Base-by-base conservation (phyloP, 2,113 vertebrate genomes). In the Lophotis ruficrista region DNA sequence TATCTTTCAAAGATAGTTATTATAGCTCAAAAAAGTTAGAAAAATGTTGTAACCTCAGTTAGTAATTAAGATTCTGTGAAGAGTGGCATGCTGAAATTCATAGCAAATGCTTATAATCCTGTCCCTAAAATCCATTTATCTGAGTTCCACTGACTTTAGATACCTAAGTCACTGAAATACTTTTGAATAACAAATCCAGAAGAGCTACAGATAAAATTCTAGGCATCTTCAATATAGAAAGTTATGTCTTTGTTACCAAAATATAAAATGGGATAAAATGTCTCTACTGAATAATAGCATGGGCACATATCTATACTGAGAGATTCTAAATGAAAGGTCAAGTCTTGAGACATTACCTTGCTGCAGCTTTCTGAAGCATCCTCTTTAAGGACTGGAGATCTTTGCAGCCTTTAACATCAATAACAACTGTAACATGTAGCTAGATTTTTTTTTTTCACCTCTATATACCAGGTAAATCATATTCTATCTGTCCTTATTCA, bases 81-180 rank as follows among this genome's bases (percentile, higher is more conserved):
- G 20, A 82, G 18, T 7, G 20, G 31, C 13, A 3, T 20, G 53
- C 53, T 69, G 69, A 71, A 95, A 68, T 60, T 89, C 83, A 76
- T 6, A 72, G 38, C 56, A 75, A 90, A 89, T 76, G 65, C 69
- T 93, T 86, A 81, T 60, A 86, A 86, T 81, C 76, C 84, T 83
- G n/a, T 50, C 51, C 88, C 60, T 86, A 89, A 94, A 94, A 92
- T 89, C 83, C 90, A 92, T 89, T 94, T 94, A 92, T 84, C 57
- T 65, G 53, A 79, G 80, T 96, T 77, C 58, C 54, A 47, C 45
- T 45, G 71, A 38, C 60, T 93, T 94, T 43, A 45, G 69, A 77
- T 54, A 22, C 14, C 21, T 41, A 71, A 89, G 35, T 47, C 83
- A 72, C 30, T 4, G 81, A 89, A 73, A 37, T 83, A 41, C 43